Base-by-base conservation (phyloP, 2,797 vertebrate species). In the Natrix natrix region DNA sequence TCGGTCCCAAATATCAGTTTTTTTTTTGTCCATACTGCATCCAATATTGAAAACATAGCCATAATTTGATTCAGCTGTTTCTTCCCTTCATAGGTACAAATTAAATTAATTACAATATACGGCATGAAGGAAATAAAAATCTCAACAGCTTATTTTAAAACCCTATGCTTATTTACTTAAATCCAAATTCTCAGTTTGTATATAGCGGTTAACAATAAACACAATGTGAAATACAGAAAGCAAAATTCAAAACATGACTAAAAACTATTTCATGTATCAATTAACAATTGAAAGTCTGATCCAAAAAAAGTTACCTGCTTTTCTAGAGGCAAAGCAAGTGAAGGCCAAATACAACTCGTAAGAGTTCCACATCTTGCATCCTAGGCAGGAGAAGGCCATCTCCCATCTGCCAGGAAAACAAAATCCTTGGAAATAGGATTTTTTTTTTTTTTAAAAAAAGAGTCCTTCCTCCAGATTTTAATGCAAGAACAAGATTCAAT, bases 41-140 rank as follows among this genome's bases (percentile, higher is more conserved):
- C 89, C 59, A 5, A 5, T 90, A 66, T 54, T 52, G 48, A 88
- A 89, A 90, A 90, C 5, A 69, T 86, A 63, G 48, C 17, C 59
- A 28, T 57, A 83, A 94, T 88, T 89, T 89, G 28, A 59, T 16
- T 66, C 93, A 91, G 52, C 32, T 59, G 66, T 86, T 43, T 69
- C 54, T 69, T 56, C 28, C 7, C 54, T 89, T 22, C 16, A 54
- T 43, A 17, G 1, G 32, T 83, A 37, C 43, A 22, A 66, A 59
- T 32, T 60, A 43, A 92, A 57, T 57, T 20, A 17, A 90, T 87
- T 88, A 83, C 6, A 22, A 11, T 24, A 48, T 17, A 5, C 26
- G 66, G 48, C 26, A 24, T 66, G 22, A 87, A 86, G 11, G 17
- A 63, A 91, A 74, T 14, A 16, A 11, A 83, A 83, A 63, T 48